Evolutionary conservation across 2,797 vertebrate genomes (phyloP).

Genomic region (Spheniscus humboldti): DNA sequence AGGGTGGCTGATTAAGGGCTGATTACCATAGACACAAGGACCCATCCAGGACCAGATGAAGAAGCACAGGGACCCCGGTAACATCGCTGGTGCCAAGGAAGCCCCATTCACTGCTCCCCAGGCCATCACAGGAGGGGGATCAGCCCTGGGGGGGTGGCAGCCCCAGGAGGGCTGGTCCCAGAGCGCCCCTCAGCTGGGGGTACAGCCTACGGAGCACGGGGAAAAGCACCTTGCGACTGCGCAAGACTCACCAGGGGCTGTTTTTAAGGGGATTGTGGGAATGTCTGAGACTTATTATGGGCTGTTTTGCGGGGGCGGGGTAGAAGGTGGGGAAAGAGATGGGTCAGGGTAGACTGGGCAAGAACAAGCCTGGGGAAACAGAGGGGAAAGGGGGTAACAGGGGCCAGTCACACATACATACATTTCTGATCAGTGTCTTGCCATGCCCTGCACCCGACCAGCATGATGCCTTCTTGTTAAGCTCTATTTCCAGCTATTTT

Average conservation of each 20-base stretch:
- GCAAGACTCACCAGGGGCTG: neutral
- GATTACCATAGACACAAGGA: neutral
- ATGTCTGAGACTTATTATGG: neutral
- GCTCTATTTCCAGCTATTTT: neutral
- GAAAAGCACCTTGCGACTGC: neutral
- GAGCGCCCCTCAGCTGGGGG: neutral
- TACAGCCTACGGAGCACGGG: neutral
- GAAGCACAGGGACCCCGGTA: too few relatives aligned
- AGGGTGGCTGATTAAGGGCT: neutral
- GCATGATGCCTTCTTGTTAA: neutral
- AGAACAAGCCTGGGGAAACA: neutral
- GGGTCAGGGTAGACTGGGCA: neutral
- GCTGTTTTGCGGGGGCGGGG: neutral
- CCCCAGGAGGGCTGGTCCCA: neutral
- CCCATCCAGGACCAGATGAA: neutral
- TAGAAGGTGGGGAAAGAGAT: neutral
- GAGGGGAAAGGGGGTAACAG: neutral
- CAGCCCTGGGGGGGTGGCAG: neutral
- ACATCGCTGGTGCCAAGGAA: neutral
- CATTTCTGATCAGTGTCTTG: neutral
- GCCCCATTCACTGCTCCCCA: neutral
- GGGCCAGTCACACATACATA: neutral
- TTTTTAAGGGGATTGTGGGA: neutral
- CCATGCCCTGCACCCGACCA: neutral
- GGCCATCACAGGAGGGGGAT: neutral